These are phyloP conservation scores for Amphipyra berbera DNA, from an alignment of 2,888 invertebrate species.

Conservation along the genomic window DNA sequence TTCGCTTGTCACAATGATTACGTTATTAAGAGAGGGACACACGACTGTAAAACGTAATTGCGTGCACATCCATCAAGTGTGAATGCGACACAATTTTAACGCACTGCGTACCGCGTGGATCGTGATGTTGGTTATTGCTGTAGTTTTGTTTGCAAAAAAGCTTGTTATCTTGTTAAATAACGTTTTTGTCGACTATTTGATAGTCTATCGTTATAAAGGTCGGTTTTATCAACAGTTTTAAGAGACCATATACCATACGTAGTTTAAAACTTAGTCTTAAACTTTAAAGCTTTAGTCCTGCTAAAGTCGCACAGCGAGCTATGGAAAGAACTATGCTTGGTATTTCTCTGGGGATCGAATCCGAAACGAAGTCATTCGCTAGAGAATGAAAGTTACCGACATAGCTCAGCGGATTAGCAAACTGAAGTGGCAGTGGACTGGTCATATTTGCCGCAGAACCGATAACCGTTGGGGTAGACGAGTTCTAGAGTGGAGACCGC, in stretches of 20 bases:
- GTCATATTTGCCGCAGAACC: too few relatives aligned
- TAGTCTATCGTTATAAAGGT: background rate
- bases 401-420: too few relatives aligned
- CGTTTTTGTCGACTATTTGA: background rate
- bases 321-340: too few relatives aligned
- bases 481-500: too few relatives aligned
- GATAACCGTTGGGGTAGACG: too few relatives aligned
- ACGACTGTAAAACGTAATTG: conserved; percentile 36
- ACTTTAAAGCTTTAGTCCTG: too few relatives aligned
- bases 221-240: background rate
- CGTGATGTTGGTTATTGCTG: conserved; percentile 11
- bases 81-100: conserved; percentile 44
- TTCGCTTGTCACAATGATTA: conserved; percentile 66
- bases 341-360: too few relatives aligned
- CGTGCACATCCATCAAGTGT: conserved; percentile 56
- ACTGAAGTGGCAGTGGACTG: too few relatives aligned
- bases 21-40: conserved; percentile 55
- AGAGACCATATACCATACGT: background rate
- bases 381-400: too few relatives aligned
- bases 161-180: conserved; percentile 4
- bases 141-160: conserved; percentile 30
- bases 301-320: too few relatives aligned
- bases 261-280: too few relatives aligned
- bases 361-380: too few relatives aligned
- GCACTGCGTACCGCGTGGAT: conserved; percentile 16